Base-by-base conservation (phyloP, 2,113 vertebrate genomes). In the Chloropsis hardwickii region DNA sequence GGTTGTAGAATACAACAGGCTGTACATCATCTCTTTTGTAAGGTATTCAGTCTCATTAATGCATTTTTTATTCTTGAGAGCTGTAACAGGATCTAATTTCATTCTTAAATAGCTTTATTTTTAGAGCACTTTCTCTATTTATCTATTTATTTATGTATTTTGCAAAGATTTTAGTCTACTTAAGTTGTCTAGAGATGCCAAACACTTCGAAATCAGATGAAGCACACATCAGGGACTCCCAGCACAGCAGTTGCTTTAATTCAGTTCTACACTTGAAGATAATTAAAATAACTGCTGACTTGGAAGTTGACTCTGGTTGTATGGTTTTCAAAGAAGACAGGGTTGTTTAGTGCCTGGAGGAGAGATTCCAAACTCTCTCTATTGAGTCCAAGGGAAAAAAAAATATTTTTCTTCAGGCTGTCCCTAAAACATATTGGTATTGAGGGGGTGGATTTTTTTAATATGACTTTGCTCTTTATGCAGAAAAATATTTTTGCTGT, bases 281-380 rank as follows among this genome's bases (percentile, higher is more conserved):
- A 95, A 92, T 95, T 76, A 82, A 85, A 79, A 84, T 95, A 95
- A 85, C 83, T 91, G 31, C 39, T 88, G 51, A 23, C 65, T 89
- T 44, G 18, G 40, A 95, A 82, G 61, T 42, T 91, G 53, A 82
- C 85, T 94, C 73, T 65, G 12, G 31, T 79, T 87, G 11, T 85
- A 76, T 47, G 16, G 5, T 31, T 91, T 89, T 84, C 48, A 81
- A 81, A 76, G 48, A 74, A 57, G 44, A 51, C 7, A 56, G 82
- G 13, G 17, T 57, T 73, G 2, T 20, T 86, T 84, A 60, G 28
- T 35, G 13, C 77, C 25, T 39, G 37, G 4, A 5, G 40, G 81
- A 65, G 65, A 82, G 15, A 53, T 65, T 88, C 48, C 53, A 78
- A 87, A 74, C 9, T 83, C 81, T 50, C 11, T 60, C 22, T 60